Evolutionary conservation across 2,113 vertebrate species (phyloP).

Genomic region (Pampusana beccarii): DNA sequence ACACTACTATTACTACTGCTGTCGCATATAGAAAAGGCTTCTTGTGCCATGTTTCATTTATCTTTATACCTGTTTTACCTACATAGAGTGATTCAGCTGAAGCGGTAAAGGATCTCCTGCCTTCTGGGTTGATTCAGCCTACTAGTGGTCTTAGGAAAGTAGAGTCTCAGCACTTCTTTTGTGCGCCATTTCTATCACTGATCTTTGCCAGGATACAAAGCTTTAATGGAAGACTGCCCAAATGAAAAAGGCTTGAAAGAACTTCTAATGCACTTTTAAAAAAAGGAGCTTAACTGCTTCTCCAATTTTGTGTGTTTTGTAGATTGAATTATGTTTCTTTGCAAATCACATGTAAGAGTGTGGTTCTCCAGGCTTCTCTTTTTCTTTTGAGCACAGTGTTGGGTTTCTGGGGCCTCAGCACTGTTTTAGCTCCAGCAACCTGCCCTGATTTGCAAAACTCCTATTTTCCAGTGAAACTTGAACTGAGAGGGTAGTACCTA

Average conservation of each 20-base stretch:
- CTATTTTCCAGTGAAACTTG: not conserved
- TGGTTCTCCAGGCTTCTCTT: not conserved
- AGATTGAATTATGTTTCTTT: not conserved
- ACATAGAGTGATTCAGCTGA: not conserved
- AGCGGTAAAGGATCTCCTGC: not conserved
- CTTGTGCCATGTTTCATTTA: not conserved
- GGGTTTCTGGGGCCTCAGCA: not conserved
- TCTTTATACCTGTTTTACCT: not conserved
- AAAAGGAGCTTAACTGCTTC: not conserved
- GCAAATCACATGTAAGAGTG: not conserved
- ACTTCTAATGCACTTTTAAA: not conserved
- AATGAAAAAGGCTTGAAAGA: not conserved
- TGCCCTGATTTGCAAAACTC: not conserved
- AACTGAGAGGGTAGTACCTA: not conserved
- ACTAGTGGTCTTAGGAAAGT: not conserved
- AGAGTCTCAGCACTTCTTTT: not conserved
- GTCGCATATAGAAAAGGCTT: not conserved
- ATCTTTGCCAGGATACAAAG: not conserved
- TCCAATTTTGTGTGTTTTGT: not conserved
- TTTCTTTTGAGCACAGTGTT: not conserved
- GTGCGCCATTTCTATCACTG: fast-evolving
- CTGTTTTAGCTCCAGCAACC: not conserved
- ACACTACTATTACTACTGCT: not conserved
- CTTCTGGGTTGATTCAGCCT: not conserved
- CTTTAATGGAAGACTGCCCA: not conserved